These are phyloP conservation scores for Branchinecta sandiegonensis DNA, from an alignment of 2,888 invertebrate species.

Conservation along the genomic window DNA sequence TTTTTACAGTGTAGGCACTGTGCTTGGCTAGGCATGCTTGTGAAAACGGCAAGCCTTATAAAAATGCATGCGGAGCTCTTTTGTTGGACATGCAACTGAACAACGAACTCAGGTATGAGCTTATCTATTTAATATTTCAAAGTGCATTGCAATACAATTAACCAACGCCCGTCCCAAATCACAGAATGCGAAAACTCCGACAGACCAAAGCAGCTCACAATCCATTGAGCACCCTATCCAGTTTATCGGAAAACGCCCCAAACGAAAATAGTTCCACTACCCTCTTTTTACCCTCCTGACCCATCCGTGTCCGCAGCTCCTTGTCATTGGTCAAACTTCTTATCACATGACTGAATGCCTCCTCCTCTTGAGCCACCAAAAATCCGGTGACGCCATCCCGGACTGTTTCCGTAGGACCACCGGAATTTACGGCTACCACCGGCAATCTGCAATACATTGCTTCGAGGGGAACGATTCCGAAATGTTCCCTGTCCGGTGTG, in stretches of 20 bases:
- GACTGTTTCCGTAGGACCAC: constrained; percentile 90
- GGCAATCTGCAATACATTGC: constrained; percentile 89
- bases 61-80: too few relatives aligned
- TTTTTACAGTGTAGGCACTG: too few relatives aligned
- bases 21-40: too few relatives aligned
- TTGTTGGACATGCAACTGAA: too few relatives aligned
- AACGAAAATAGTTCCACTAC: constrained; percentile 71
- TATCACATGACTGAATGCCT: constrained; percentile 65
- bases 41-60: too few relatives aligned
- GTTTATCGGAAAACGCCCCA: constrained; percentile 54
- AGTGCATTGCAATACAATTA: too few relatives aligned
- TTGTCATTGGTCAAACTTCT: constrained; percentile 47
- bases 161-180: not conserved
- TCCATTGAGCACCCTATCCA: constrained; percentile 38
- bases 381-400: constrained; percentile 63
- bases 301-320: constrained; percentile 49
- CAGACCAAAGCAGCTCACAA: not conserved
- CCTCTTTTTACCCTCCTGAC: constrained; percentile 54
- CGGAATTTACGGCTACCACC: constrained; percentile 86
- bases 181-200: not conserved
- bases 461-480: constrained; percentile 97
- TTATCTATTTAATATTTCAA: too few relatives aligned
- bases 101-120: too few relatives aligned
- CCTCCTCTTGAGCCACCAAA: constrained; percentile 52
- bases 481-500: constrained; percentile 93